A percentile compares a stretch with the other conserved stretches of the same genome.
phyloP scores from a whole-genome alignment of 2,797 vertebrate species.

The Crenuchus spilurus region DNA sequence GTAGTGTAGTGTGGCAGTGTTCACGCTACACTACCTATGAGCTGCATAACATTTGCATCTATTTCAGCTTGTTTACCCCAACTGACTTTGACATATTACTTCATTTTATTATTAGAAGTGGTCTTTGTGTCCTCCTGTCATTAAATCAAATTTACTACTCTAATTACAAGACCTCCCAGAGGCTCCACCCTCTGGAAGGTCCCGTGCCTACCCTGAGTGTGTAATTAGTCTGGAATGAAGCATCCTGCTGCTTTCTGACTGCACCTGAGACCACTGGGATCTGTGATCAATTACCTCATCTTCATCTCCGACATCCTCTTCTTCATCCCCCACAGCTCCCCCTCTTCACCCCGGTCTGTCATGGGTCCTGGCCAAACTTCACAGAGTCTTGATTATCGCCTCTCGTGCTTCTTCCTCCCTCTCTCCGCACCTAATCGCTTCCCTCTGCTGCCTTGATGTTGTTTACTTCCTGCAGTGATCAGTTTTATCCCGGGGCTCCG shows the following conservation, averaged over 20 bases:
- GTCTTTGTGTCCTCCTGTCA: slow-evolving; percentile 55
- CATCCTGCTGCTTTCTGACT: slow-evolving; percentile 54
- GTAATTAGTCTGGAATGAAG: slow-evolving; percentile 59
- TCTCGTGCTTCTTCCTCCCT: slow-evolving; percentile 26
- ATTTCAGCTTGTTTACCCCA: slow-evolving; percentile 29
- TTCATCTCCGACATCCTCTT: slow-evolving; percentile 40
- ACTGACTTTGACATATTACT: slow-evolving; percentile 63
- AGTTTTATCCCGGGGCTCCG: slow-evolving; percentile 54
- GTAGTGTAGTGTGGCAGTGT: not conserved
- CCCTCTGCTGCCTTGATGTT: slow-evolving; percentile 58
- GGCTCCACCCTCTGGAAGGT: slow-evolving; percentile 46
- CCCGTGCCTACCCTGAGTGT: slow-evolving; percentile 16
- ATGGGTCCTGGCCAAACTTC: slow-evolving; percentile 46
- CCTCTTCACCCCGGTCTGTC: slow-evolving; percentile 23
- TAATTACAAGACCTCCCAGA: slow-evolving; percentile 65
- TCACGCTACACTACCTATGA: not conserved
- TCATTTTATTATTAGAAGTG: slow-evolving; percentile 58
- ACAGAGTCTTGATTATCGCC: slow-evolving; percentile 57
- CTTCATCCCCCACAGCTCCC: slow-evolving; percentile 5
- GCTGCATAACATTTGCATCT: slow-evolving; percentile 17
- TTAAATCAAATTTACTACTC: slow-evolving; percentile 65
- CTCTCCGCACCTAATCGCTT: slow-evolving; percentile 48
- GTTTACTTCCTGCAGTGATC: slow-evolving; percentile 68
- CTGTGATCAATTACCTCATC: slow-evolving; percentile 66
- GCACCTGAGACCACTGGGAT: slow-evolving; percentile 65